Conservation (phyloP, 2,888 invertebrate genomes). For the Pemphredon lugubris region DNA sequence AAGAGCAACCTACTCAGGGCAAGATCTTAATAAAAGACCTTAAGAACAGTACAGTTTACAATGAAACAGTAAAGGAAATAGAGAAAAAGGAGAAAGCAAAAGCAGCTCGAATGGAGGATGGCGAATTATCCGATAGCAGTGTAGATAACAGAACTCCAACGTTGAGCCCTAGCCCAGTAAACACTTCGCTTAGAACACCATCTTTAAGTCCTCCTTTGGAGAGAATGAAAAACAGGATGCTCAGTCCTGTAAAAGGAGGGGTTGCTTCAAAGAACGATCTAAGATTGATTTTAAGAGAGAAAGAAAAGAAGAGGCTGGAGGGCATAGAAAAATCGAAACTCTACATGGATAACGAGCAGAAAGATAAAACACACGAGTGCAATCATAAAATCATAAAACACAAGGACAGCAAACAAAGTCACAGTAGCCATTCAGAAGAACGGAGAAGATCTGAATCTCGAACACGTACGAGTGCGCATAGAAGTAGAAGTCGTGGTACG, state of each 20-base stretch:
- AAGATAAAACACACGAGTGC: slow-evolving; percentile 38
- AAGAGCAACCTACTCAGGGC: slow-evolving; percentile 78
- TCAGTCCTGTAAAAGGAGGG: slow-evolving; percentile 61
- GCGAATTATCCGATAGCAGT: slow-evolving; percentile 83
- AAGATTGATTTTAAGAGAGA: slow-evolving; percentile 73
- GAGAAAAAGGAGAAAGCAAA: slow-evolving; percentile 85
- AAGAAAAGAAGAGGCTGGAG: slow-evolving; percentile 72
- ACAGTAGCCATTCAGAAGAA: slow-evolving; percentile 67
- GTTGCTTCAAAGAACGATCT: slow-evolving; percentile 71
- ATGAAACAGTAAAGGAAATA: slow-evolving; percentile 85
- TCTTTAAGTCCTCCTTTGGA: slow-evolving; percentile 59
- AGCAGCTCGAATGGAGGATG: slow-evolving; percentile 85
- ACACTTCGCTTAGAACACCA: slow-evolving; percentile 49
- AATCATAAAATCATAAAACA: slow-evolving; percentile 26
- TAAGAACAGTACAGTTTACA: slow-evolving; percentile 86
- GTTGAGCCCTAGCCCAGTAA: slow-evolving; percentile 73
- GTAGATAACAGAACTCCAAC: slow-evolving; percentile 74
- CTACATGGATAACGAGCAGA: slow-evolving; percentile 53
- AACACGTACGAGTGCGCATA: slow-evolving; percentile 51
- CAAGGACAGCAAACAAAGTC: slow-evolving; percentile 63
- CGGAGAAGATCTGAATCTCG: slow-evolving; percentile 63
- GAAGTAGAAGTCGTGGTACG: slow-evolving; percentile 68
- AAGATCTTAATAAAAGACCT: slow-evolving; percentile 88
- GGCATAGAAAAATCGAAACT: slow-evolving; percentile 36
- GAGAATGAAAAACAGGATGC: slow-evolving; percentile 51